phyloP scores from a whole-genome alignment of 2,888 invertebrate species.

The Parnassius orleans region DNA sequence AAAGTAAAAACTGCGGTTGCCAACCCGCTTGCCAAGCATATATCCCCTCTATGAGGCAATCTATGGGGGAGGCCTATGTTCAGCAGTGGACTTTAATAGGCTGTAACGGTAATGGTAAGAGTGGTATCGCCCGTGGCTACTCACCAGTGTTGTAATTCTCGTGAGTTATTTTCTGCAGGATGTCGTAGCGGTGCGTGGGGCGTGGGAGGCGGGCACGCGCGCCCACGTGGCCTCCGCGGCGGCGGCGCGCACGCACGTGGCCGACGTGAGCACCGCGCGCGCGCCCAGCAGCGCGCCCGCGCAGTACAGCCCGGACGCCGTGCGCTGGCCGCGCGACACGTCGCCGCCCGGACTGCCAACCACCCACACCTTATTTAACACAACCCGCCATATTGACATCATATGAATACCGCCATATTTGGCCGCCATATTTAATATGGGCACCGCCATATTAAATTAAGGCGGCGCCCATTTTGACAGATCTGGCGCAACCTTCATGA shows the following conservation, averaged over 20 bases:
- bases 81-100: too few species aligned
- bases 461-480: too few species aligned
- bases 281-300: constrained; percentile 32
- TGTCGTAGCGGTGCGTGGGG: constrained; percentile 26
- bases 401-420: too few species aligned
- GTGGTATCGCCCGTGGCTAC: neutral
- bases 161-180: constrained; percentile 23
- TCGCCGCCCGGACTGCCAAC: neutral
- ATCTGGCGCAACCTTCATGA: too few species aligned
- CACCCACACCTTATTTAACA: too few species aligned
- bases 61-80: too few species aligned
- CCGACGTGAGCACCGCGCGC: constrained; percentile 30
- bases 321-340: neutral
- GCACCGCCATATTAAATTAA: too few species aligned
- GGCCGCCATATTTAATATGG: too few species aligned
- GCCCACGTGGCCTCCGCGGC: constrained; percentile 27
- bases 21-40: too few species aligned
- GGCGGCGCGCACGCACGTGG: constrained; percentile 30
- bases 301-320: constrained; percentile 27
- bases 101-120: neutral
- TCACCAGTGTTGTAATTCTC: constrained; percentile 32
- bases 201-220: constrained; percentile 28
- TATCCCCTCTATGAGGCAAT: too few species aligned
- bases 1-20: too few species aligned
- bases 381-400: too few species aligned